Evolutionary conservation across 2,113 vertebrate genomes (phyloP).

Genomic region (Acanthochromis polyacanthus): DNA sequence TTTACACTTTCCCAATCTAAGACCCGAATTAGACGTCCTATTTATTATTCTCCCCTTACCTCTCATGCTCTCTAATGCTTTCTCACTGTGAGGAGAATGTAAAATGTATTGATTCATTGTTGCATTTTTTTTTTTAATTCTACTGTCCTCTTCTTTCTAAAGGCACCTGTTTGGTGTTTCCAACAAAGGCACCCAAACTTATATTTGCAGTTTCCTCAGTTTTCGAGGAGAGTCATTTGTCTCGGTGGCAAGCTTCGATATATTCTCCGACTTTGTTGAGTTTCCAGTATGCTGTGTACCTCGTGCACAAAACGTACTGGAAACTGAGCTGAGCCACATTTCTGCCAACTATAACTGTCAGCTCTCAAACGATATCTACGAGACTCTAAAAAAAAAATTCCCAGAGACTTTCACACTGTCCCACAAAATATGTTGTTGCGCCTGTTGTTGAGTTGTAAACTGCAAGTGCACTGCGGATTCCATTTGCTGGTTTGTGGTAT

Average conservation of each 20-base stretch:
- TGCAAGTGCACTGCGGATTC: neutral
- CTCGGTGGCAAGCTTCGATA: neutral
- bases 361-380: too few species aligned
- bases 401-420: slow-evolving; percentile 2
- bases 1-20: slow-evolving; percentile 33
- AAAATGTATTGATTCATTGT: slow-evolving; percentile 46
- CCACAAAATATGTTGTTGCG: slow-evolving; percentile 6
- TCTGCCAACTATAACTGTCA: slow-evolving; percentile 17
- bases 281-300: neutral
- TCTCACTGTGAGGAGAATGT: slow-evolving; percentile 42
- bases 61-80: slow-evolving; percentile 28
- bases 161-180: slow-evolving; percentile 2
- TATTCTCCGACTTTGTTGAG: neutral
- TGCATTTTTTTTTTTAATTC: slow-evolving; percentile 10
- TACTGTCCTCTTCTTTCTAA: slow-evolving; percentile 13
- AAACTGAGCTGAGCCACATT: slow-evolving; percentile 15
- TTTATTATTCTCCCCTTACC: slow-evolving; percentile 53
- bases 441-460: neutral
- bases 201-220: neutral
- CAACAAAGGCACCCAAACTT: neutral
- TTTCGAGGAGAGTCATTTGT: slow-evolving; percentile 9
- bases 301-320: too few species aligned
- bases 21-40: slow-evolving; percentile 51
- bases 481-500: neutral
- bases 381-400: neutral